A percentile compares a stretch with the other conserved stretches of the same genome.
These are phyloP conservation scores for Plebejus melissa DNA, from an alignment of 2,888 invertebrate genomes.

Conservation along the genomic window DNA sequence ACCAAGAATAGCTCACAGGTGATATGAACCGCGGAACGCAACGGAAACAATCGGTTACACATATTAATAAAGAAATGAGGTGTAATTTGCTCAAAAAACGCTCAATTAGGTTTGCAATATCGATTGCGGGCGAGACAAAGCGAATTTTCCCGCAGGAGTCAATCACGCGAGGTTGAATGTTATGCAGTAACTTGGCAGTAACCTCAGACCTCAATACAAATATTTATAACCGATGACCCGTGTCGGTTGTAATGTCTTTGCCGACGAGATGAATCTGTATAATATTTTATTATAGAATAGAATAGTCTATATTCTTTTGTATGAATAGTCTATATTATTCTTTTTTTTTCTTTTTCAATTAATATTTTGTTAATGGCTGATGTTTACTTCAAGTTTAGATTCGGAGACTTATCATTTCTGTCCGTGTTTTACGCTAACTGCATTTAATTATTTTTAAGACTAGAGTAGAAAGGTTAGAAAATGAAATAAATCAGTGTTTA, in stretches of 20 bases:
- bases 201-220: conserved; percentile 27
- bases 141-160: conserved; percentile 54
- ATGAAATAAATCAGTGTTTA: too few relatives aligned
- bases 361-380: too few relatives aligned
- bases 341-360: too few relatives aligned
- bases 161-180: conserved; percentile 57
- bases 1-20: background rate
- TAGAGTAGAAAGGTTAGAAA: too few relatives aligned
- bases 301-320: too few relatives aligned
- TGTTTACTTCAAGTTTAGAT: too few relatives aligned
- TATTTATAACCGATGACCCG: conserved; percentile 1
- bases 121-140: conserved; percentile 48
- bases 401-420: too few relatives aligned
- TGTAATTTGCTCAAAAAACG: conserved; percentile 20
- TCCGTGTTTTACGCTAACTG: too few relatives aligned
- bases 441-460: too few relatives aligned
- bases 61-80: conserved; percentile 24
- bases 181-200: conserved; percentile 50
- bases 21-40: background rate
- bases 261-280: background rate
- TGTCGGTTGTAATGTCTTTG: background rate
- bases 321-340: too few relatives aligned
- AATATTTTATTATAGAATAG: too few relatives aligned
- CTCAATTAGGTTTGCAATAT: conserved; percentile 37
- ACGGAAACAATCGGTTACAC: conserved; percentile 26